Evolutionary conservation across 2,888 invertebrate species (phyloP), one percentile per base, ranked within the genome.

Genomic region (Ormyrus thymus): DNA sequence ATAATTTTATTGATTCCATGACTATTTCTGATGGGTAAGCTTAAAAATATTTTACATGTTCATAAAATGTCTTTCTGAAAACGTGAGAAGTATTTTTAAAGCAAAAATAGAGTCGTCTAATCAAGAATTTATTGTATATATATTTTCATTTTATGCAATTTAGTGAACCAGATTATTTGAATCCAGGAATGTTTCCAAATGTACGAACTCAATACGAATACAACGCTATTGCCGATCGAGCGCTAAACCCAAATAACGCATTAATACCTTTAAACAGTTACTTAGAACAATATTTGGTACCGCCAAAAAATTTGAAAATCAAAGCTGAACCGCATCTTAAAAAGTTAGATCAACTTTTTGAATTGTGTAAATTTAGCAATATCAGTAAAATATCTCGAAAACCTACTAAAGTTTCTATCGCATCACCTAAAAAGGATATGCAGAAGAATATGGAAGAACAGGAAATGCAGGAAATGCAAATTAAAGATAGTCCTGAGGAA

Each of bases 181-280:
- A 73, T 43, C 80, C 84, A 11, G 87, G 84, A 55, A 83, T 51
- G 10, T 81, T 87, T 62, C 83, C 83, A 5, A 79, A 86, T 71
- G 83, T 86, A 62, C 76, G 64, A 0, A 62, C 79, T n/a, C 88
- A 89, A 55, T 83, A 86, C 69, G 59, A 78, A 0, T 88, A 84
- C 84, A 83, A 89, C 78, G 76, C 79, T 13, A 53, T 89, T 15
- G 78, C 85, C 0, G 62, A 83, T 81, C 85, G 89, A 7, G 87
- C 86, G 1, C 51, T 88, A 0, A 78, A 88, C 82, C 86, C 86
- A 6, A 71, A 84, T 3, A 76, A 81, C n/a, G 81, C 86, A 6
- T 64, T 88, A n/a, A 83, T 85, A 51, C 75, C 82, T 2, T 75
- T 85, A 48, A 78, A 84, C 1, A 80, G 83, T 53, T 78, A 85